Evolutionary conservation across 2,113 vertebrate species (phyloP).

Genomic region (Tragulus kanchil): DNA sequence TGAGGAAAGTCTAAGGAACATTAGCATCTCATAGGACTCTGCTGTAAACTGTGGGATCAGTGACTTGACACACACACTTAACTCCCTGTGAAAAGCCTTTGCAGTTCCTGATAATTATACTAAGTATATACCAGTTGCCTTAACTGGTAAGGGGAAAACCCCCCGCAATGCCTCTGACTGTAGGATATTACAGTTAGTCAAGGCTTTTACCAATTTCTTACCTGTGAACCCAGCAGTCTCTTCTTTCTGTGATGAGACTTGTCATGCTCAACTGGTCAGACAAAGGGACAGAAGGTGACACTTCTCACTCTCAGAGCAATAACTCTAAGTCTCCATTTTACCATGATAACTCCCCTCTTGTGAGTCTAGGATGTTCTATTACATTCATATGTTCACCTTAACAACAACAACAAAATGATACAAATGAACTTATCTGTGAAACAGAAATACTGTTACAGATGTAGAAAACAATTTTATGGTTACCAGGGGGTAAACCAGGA

Average conservation of each 20-base stretch:
- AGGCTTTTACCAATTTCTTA: not conserved
- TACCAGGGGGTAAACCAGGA: not conserved
- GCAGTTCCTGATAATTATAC: not conserved
- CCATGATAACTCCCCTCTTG: not conserved
- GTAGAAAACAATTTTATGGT: not conserved
- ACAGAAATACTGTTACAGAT: not conserved
- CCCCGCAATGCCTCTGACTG: not conserved
- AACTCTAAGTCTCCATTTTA: not conserved
- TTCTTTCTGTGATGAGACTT: not conserved
- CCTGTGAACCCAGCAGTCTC: not conserved
- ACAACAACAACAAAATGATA: not conserved
- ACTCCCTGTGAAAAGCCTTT: not conserved
- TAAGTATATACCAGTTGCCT: too few species aligned
- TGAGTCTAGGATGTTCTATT: constrained; percentile 1
- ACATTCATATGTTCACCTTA: not conserved
- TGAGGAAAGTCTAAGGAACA: not conserved
- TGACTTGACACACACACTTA: not conserved
- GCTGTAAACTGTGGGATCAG: not conserved
- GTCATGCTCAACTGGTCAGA: not conserved
- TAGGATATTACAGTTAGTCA: not conserved
- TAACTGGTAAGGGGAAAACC: not conserved
- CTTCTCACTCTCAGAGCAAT: not conserved
- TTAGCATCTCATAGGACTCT: not conserved
- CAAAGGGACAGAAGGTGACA: not conserved
- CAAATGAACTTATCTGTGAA: not conserved